phyloP scores from a whole-genome alignment of 2,797 vertebrate species.

The Enteromius treurensis region DNA sequence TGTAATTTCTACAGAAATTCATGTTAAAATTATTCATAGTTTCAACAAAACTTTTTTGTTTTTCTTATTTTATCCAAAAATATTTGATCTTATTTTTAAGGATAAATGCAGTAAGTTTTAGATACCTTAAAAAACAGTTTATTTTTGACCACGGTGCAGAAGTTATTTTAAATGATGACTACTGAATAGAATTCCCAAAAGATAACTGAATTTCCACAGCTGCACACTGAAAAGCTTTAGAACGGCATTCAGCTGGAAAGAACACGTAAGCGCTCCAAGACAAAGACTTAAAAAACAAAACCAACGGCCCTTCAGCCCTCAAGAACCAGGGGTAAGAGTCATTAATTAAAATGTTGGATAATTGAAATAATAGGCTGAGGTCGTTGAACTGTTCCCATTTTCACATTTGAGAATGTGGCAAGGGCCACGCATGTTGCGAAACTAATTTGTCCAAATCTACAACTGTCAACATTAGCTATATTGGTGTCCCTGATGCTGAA shows the following conservation, averaged over 20 bases:
- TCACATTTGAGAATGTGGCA: conserved; percentile 13
- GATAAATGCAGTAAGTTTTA: neutral
- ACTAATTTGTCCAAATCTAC: conserved; percentile 25
- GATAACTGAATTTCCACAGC: neutral
- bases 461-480: conserved; percentile 7
- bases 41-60: neutral
- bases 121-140: neutral
- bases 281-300: conserved; percentile 39
- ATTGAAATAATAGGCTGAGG: conserved; percentile 5
- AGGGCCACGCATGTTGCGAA: neutral
- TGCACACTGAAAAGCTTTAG: conserved; percentile 11
- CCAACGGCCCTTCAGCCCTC: conserved; percentile 15
- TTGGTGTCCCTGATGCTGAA: conserved; percentile 10
- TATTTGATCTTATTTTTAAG: neutral
- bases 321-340: conserved; percentile 34
- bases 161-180: conserved; percentile 2
- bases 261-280: neutral
- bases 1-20: neutral
- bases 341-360: conserved; percentile 35
- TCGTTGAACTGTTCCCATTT: conserved; percentile 12
- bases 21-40: neutral
- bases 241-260: neutral
- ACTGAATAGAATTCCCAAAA: conserved; percentile 9
- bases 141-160: conserved; percentile 26
- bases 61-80: neutral